Base-by-base conservation (phyloP, 2,888 invertebrate species). In the Camponotus fellah region DNA sequence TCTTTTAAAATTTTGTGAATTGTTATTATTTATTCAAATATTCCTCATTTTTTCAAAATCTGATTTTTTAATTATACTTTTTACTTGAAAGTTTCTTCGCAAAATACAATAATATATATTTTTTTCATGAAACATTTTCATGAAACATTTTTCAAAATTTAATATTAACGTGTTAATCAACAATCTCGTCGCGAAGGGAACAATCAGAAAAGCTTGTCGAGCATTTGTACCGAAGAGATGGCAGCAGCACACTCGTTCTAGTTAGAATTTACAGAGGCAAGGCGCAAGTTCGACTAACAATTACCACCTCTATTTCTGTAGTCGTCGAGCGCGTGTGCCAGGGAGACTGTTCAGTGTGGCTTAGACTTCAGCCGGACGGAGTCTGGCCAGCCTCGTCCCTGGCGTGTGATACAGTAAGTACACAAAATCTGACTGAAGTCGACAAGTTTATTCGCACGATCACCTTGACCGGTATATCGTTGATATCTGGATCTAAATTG, bases 331-430 rank as follows among this genome's bases (percentile, higher is more conserved):
- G 88, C 88, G 84, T 86, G 89, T 85, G 85, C 82, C 81, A 82
- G 85, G 46, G 68, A 69, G 84, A 66, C 60, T 32, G 80, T 87
- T 90, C 85, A 91, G 90, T 90, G 85, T 83, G 91, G 91, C 88
- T 90, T 89, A 85, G 90, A 88, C 89, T 90, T 90, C 81, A 86
- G 87, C 83, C 91, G 90, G 90, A 91, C 86, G 83, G 86, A 84
- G 83, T 90, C 87, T 87, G 82, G 87, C 65, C 79, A 79, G 76
- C 65, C 84, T 85, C 86, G 87, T 85, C 79, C 53, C 77, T 79
- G 86, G 82, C 81, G 80, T 81, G n/a, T 26, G 71, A 82, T 72
- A 86, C 82, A 60, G 89, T 90, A 89, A 90, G 89, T 90, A 89
- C 72, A 14, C 34, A 40, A 74, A 74, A 74, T 81, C 49, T 87